A percentile compares a stretch with the other conserved stretches of the same genome.
Conservation (phyloP, 1,140 invertebrate genomes). For the Scaptomyza pallida region DNA sequence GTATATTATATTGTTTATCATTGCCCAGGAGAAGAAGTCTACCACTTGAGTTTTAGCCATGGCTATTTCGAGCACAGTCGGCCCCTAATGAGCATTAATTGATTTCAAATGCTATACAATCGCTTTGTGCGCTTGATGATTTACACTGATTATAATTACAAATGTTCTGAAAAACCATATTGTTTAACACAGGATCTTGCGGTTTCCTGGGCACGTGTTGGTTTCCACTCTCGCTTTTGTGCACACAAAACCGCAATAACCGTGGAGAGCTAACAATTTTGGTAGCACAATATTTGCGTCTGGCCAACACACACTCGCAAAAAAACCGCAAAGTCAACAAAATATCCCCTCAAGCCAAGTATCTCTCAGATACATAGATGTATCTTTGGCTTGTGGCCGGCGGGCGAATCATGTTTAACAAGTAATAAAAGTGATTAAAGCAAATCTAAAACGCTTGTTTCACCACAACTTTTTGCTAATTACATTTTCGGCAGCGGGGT, state of each 20-base stretch:
- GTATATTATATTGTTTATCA: constrained; percentile 69
- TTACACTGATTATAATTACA: constrained; percentile 31
- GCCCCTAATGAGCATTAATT: constrained; percentile 71
- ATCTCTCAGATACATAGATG: constrained; percentile 1
- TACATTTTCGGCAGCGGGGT: not conserved
- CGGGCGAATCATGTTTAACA: constrained; percentile 71
- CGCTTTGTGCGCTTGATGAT: constrained; percentile 22
- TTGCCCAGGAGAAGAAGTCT: not conserved
- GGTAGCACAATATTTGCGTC: constrained; percentile 37
- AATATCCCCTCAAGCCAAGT: constrained; percentile 24
- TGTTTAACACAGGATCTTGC: constrained; percentile 65
- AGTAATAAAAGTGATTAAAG: constrained; percentile 79
- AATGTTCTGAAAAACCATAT: constrained; percentile 1
- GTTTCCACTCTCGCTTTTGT: constrained; percentile 4
- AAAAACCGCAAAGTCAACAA: constrained; percentile 76
- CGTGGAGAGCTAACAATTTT: constrained; percentile 5
- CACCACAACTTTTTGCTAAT: constrained; percentile 38
- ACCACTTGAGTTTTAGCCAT: constrained; percentile 44
- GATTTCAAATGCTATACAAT: constrained; percentile 42
- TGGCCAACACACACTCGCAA: constrained; percentile 23
- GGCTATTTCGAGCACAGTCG: constrained; percentile 22
- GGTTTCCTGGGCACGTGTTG: constrained; percentile 69
- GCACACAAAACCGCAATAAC: constrained; percentile 26
- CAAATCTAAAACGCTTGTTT: constrained; percentile 72
- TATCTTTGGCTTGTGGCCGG: constrained; percentile 46